Evolutionary conservation across 2,113 vertebrate genomes (phyloP), one percentile per base, ranked within the genome.

Genomic region (Thomomys bottae): DNA sequence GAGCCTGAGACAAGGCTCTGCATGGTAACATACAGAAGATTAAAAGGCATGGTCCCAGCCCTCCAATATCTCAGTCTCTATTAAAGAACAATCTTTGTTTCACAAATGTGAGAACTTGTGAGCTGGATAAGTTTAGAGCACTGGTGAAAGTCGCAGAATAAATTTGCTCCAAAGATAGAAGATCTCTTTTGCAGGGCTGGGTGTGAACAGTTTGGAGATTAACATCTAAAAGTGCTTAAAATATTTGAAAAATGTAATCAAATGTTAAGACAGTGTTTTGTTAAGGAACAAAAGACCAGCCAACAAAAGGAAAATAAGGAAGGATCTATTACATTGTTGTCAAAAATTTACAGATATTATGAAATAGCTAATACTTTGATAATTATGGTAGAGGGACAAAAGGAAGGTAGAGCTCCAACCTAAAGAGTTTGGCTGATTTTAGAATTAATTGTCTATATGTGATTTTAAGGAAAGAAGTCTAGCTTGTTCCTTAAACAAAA

Each of bases 51-150:
- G 88, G 49, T 95, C 82, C 88, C 86, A 93, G 57, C 59, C 17
- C 64, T 85, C 79, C 66, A 93, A 76, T 93, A 85, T 57, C 76
- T 67, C 59, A 34, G 79, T 80, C 76, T 86, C 84, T 83, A 61
- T 61, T 61, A 84, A 54, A 95, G 91, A 88, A 79, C 63, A 67
- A 63, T 68, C 73, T 90, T 91, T 81, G 40, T 87, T 91, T 86
- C 84, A 90, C 49, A 83, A 71, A 90, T 61, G 59, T 92, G 84
- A 88, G 88, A 93, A 92, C 87, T 88, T 95, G 79, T 83, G 54
- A 49, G n/a, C 89, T 66, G 90, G 87, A 90, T 54, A 93, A 87
- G 54, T 59, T 89, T 67, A 94, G 78, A 94, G 57, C 89, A 87
- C 57, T 94, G 86, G 30, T 2, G 6, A 49, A 89, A 57, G 40